phyloP scores from a whole-genome alignment of 2,888 invertebrate species.

The Ichneumon xanthorius region DNA sequence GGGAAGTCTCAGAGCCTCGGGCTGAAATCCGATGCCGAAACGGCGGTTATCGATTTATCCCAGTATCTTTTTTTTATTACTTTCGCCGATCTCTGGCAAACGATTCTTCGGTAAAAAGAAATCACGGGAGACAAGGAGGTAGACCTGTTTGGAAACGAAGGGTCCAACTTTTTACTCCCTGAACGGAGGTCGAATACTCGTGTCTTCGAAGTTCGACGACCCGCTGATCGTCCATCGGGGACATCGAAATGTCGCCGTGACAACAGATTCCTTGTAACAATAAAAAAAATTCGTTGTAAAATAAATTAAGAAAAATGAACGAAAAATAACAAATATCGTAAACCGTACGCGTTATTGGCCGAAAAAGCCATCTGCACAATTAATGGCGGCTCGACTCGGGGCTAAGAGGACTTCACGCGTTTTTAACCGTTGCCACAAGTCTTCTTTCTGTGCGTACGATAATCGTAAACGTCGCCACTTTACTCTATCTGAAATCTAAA shows the following conservation, averaged over 20 bases:
- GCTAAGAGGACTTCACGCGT: neutral
- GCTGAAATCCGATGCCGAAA: neutral
- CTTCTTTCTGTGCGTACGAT: neutral
- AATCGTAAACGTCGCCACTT: neutral
- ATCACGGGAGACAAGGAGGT: neutral
- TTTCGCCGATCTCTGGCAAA: neutral
- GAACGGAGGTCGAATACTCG: neutral
- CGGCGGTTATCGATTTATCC: neutral
- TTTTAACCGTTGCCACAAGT: neutral
- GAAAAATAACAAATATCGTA: no score
- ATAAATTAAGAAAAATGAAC: no score
- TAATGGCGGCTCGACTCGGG: neutral
- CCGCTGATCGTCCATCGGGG: neutral
- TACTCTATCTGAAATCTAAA: neutral
- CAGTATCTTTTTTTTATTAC: neutral
- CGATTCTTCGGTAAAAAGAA: neutral
- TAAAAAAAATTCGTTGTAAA: neutral
- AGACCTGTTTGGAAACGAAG: neutral
- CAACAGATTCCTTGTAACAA: neutral
- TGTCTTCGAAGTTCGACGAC: conserved; percentile 52
- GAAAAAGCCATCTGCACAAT: neutral
- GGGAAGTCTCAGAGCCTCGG: no score
- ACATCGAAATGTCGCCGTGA: neutral
- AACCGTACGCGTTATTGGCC: no score
- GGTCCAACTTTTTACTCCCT: neutral